Evolutionary conservation across 1,140 invertebrate species (phyloP).

Genomic region (Phocides pigmalion): DNA sequence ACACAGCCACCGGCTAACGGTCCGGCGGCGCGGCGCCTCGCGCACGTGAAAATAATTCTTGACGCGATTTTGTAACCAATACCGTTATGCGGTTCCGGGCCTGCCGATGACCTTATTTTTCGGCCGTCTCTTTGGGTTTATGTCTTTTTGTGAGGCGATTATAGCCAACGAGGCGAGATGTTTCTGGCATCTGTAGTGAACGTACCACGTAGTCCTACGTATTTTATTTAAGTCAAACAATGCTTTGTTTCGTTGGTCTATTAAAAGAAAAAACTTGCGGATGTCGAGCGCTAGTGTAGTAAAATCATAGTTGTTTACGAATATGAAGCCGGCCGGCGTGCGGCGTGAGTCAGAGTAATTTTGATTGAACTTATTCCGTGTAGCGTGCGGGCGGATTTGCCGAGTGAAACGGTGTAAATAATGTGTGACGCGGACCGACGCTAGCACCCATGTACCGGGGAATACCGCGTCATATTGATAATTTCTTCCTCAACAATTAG

Average conservation of each 20-base stretch:
- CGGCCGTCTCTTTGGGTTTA: conserved; percentile 73
- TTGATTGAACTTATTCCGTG: conserved; percentile 54
- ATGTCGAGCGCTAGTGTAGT: conserved; percentile 24
- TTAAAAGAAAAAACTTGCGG: conserved; percentile 7
- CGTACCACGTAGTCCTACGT: background rate
- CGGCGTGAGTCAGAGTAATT: conserved; percentile 52
- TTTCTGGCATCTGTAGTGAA: conserved; percentile 28
- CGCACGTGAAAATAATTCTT: conserved; percentile 83
- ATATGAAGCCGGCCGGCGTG: conserved; percentile 25
- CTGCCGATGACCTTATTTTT: conserved; percentile 78
- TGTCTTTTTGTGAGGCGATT: conserved; percentile 56
- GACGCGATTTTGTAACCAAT: conserved; percentile 81
- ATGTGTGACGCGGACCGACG: conserved; percentile 49
- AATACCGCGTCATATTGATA: conserved; percentile 62
- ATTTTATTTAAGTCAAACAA: background rate
- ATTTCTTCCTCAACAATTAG: conserved; percentile 42
- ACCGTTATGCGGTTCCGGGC: conserved; percentile 81
- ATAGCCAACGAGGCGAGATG: conserved; percentile 6
- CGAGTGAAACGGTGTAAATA: conserved; percentile 53
- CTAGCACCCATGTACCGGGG: conserved; percentile 39
- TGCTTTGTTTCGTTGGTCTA: background rate
- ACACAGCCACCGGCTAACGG: conserved; percentile 63
- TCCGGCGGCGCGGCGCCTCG: conserved; percentile 56
- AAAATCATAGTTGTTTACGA: conserved; percentile 48
- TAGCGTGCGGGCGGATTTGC: conserved; percentile 53